Conservation (phyloP, 2,888 invertebrate genomes). For the Rhabditoides inermis region DNA sequence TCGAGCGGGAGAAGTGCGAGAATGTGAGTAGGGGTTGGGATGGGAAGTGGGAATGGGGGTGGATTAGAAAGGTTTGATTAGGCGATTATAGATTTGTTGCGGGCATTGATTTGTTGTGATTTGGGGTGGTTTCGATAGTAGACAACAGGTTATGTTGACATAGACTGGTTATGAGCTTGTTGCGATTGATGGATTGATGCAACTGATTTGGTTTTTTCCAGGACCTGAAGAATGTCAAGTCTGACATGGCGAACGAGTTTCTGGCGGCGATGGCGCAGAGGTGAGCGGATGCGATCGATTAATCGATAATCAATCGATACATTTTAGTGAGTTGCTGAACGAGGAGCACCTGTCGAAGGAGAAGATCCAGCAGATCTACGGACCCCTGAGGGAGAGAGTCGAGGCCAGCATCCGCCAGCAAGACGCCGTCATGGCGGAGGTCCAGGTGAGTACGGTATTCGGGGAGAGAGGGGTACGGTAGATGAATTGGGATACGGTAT, state of each 20-base stretch:
- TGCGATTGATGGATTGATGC: not conserved
- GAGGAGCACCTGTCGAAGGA: conserved; percentile 54
- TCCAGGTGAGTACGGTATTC: conserved; percentile 52
- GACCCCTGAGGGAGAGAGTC: conserved; percentile 71
- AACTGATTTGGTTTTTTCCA: conserved; percentile 5
- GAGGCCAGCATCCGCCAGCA: conserved; percentile 69
- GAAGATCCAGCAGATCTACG: conserved; percentile 68
- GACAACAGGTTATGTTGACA: no score
- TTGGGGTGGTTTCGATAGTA: no score
- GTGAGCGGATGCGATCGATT: conserved; percentile 55
- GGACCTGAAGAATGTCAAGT: conserved; percentile 27
- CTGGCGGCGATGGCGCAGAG: conserved; percentile 68
- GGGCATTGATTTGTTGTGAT: no score
- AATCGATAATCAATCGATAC: conserved; percentile 7
- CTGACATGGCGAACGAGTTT: conserved; percentile 63
- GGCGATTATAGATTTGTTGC: no score
- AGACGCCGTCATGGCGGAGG: conserved; percentile 63
- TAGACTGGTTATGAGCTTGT: no score
- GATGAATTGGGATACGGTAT: not conserved
- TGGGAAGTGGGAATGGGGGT: no score
- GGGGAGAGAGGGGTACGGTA: not conserved
- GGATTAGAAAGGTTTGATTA: no score
- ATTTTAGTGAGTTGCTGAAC: conserved; percentile 29
- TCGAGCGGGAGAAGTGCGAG: conserved; percentile 58
- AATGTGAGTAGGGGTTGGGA: conserved; percentile 15